Evolutionary conservation across 2,888 invertebrate genomes (phyloP).

Genomic region (Machimus atricapillus): DNA sequence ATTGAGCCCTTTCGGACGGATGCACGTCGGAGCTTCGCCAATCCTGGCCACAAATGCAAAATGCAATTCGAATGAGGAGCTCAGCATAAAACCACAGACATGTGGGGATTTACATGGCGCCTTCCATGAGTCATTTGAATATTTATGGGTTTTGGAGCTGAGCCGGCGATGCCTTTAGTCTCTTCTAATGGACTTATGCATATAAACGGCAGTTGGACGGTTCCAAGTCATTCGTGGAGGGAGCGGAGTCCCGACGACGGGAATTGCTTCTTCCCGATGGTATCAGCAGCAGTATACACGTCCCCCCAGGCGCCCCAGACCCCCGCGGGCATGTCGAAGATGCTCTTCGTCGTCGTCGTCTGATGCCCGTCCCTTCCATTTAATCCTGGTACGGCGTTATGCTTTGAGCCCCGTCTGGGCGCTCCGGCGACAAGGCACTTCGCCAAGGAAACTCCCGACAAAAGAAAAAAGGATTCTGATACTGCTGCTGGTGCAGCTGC

Average conservation of each 20-base stretch:
- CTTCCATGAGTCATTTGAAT: conserved; percentile 38
- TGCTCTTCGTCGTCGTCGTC: background rate
- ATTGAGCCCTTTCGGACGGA: background rate
- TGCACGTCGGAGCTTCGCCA: background rate
- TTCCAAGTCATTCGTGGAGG: background rate
- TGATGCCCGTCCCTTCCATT: background rate
- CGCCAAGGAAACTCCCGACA: background rate
- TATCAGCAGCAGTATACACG: background rate
- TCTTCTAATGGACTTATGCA: background rate
- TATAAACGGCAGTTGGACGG: background rate
- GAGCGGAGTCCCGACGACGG: background rate
- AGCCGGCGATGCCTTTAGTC: background rate
- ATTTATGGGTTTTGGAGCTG: conserved; percentile 5
- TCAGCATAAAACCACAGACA: background rate
- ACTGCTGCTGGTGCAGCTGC: background rate
- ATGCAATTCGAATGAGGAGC: background rate
- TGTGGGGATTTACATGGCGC: conserved; percentile 13
- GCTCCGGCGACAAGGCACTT: background rate
- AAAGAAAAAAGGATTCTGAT: background rate
- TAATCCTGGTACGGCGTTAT: background rate
- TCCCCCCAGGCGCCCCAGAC: background rate
- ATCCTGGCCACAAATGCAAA: background rate
- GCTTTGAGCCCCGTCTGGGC: background rate
- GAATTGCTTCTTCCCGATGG: background rate
- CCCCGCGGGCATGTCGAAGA: background rate